Conservation (phyloP, 2,888 invertebrate species). For the Parochlus steinenii region DNA sequence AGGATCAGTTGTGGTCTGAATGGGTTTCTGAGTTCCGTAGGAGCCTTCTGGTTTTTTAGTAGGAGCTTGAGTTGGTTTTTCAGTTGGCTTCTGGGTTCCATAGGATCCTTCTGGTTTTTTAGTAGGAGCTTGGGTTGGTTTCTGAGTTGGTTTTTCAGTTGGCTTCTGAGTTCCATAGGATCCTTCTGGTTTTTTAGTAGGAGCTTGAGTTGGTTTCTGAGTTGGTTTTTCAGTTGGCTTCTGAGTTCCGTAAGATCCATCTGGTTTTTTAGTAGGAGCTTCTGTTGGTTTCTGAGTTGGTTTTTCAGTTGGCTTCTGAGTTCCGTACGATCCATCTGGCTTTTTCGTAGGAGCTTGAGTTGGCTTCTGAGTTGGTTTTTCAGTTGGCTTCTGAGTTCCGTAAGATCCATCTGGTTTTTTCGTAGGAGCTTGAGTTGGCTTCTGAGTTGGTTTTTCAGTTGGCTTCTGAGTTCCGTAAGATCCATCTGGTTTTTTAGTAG, state of each 20-base stretch:
- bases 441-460: conserved; percentile 13
- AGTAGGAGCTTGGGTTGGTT: conserved; percentile 12
- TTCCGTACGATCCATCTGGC: too few species aligned
- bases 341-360: not conserved
- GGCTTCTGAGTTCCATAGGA: too few species aligned
- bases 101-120: conserved; percentile 14
- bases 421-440: conserved; percentile 7
- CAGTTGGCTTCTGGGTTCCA: conserved; percentile 2
- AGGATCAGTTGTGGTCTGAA: not conserved
- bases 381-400: conserved; percentile 11
- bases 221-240: too few species aligned
- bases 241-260: too few species aligned
- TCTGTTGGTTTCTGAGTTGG: too few species aligned
- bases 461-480: not conserved
- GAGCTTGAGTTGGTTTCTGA: not conserved
- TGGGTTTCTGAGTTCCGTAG: not conserved
- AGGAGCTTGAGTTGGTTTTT: not conserved
- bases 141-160: too few species aligned
- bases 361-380: conserved; percentile 1
- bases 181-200: not conserved
- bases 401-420: conserved; percentile 5
- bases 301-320: too few species aligned
- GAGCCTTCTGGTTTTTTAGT: not conserved
- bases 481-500: conserved; percentile 5
- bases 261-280: too few species aligned